Base-by-base conservation (phyloP, 2,888 invertebrate genomes). In the Prenolepis imparis region DNA sequence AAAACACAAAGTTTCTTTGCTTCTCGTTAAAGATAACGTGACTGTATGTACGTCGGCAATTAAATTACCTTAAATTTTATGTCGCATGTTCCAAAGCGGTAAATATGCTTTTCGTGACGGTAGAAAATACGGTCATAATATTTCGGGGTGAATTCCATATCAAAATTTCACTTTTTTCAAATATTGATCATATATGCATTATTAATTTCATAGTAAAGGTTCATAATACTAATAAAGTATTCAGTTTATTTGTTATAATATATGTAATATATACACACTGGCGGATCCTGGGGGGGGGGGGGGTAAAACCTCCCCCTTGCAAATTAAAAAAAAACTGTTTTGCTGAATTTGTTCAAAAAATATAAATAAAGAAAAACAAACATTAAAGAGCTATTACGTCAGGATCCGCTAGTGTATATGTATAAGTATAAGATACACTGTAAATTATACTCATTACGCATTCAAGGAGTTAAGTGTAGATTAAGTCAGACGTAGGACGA, bases 71-170 rank as follows among this genome's bases (percentile, higher is more conserved):
- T 81, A 84, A 82, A 77, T 86, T 84, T 48, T 59, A 52, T 63
- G 77, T 90, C 81, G 90, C 87, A 83, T 89, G 88, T 84, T 83
- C 52, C 28, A 63, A 66, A 55, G 72, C 87, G 70, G 82, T 89
- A 68, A 82, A 82, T 83, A 85, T 83, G 28, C 59, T 21, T 72
- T 32, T 66, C 70, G 63, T 67, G 77, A 84, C 63, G 63, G n/a
- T 28, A 41, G 70, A n/a, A 86, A 87, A 87, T 64, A 78, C 81
- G 78, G 67, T 66, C 72, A 83, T 86, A 83, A 86, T 87, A 87
- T 86, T 87, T 86, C 55, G 59, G 4, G 12, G 36, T 28, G 36
- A 36, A 15, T 41, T 68, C 52, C 61, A 44, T 70, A 18, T 44
- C 3, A n/a, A 9, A 66, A 57, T 24, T 39, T 12, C 39, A 41